A percentile compares a stretch with the other conserved stretches of the same genome.
Conservation (phyloP, 2,797 vertebrate genomes). For the Labeo calbasu region DNA sequence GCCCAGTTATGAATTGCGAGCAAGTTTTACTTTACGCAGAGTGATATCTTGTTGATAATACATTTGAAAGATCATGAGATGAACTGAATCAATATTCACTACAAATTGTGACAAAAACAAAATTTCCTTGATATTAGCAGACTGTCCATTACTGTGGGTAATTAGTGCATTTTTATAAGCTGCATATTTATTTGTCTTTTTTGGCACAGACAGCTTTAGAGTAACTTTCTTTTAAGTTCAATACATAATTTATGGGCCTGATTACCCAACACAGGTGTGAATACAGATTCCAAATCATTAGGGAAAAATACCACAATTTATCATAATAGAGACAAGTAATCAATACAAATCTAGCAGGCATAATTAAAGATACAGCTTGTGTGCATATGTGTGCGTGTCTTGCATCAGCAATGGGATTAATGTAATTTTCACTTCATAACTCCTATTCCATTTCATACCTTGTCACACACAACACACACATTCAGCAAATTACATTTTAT, state of each 20-base stretch:
- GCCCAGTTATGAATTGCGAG: neutral
- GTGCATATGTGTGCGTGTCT: neutral
- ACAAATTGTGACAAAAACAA: neutral
- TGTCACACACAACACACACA: neutral
- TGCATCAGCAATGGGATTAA: conserved; percentile 1
- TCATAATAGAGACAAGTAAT: neutral
- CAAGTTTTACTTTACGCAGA: neutral
- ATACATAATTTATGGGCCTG: conserved; percentile 11
- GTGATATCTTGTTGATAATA: neutral
- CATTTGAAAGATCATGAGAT: neutral
- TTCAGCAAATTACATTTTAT: neutral
- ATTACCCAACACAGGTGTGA: neutral
- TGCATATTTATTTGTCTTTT: neutral
- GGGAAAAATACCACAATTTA: neutral
- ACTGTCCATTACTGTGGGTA: too few relatives aligned
- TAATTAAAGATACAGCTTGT: conserved; percentile 24
- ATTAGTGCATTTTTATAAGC: neutral
- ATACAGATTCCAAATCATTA: neutral
- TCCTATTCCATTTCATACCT: neutral
- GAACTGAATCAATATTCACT: neutral
- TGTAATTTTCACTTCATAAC: neutral
- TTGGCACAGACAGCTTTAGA: neutral
- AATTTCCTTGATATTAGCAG: neutral
- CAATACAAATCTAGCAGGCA: neutral
- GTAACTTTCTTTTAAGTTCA: neutral